These are phyloP conservation scores for Schrankia costaestrigalis DNA, from an alignment of 2,888 invertebrate species.

Conservation along the genomic window DNA sequence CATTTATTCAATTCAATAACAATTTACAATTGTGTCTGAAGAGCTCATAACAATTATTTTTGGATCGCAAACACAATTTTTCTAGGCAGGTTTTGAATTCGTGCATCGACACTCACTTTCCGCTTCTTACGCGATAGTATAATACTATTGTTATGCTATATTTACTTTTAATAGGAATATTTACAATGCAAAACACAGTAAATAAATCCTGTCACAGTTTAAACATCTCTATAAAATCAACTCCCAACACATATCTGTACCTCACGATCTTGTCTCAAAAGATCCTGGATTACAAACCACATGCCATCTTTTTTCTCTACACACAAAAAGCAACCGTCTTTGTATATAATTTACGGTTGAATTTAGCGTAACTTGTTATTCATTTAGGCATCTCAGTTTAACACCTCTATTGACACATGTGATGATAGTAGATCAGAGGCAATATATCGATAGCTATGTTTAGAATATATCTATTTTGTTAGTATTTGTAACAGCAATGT, in stretches of 20 bases:
- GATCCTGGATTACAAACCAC: constrained; percentile 58
- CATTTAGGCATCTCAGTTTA: constrained; percentile 2
- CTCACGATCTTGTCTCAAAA: constrained; percentile 53
- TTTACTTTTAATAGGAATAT: too few relatives aligned
- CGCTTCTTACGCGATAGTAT: too few relatives aligned
- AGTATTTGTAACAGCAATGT: constrained; percentile 11
- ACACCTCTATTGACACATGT: constrained; percentile 49
- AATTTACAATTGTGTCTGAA: too few relatives aligned
- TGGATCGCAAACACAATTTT: too few relatives aligned
- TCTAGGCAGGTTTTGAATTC: too few relatives aligned
- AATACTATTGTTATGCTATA: too few relatives aligned
- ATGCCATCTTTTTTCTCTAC: constrained; percentile 16
- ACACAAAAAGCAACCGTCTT: constrained; percentile 13
- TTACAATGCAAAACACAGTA: constrained; percentile 11
- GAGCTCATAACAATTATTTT: too few relatives aligned
- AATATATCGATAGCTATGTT: constrained; percentile 30
- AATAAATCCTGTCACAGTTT: constrained; percentile 15
- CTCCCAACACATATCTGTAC: constrained; percentile 40
- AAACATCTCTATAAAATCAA: constrained; percentile 16
- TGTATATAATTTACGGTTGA: constrained; percentile 1
- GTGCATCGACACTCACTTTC: too few relatives aligned
- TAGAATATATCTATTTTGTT: constrained; percentile 13
- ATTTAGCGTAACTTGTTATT: neutral
- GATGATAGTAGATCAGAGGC: constrained; percentile 40
- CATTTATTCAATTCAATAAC: too few relatives aligned